Percentiles rank a stretch among this genome's conserved stretches.
Evolutionary conservation across 2,888 invertebrate genomes (phyloP).

Genomic region (Synergus laeviventris): DNA sequence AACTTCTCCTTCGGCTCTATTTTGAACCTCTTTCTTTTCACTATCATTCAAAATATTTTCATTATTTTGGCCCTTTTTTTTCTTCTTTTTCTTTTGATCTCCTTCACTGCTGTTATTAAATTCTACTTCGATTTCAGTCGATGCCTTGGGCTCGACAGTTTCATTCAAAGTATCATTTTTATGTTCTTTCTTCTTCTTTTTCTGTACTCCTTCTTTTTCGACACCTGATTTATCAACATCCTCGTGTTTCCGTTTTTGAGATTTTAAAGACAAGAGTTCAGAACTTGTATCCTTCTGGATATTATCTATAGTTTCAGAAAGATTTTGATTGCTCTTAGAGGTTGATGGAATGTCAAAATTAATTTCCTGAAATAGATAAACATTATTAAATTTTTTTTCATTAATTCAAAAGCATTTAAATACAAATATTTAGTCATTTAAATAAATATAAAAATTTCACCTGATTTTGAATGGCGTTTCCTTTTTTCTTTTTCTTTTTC

Average conservation of each 20-base stretch:
- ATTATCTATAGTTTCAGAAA: neutral
- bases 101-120: conserved; percentile 60
- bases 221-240: neutral
- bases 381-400: too few relatives aligned
- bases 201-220: conserved; percentile 38
- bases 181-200: conserved; percentile 44
- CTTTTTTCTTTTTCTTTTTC: conserved; percentile 73
- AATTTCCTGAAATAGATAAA: neutral
- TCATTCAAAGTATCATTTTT: conserved; percentile 29
- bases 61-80: conserved; percentile 48
- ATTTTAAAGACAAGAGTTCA: neutral
- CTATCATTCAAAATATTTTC: conserved; percentile 49
- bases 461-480: conserved; percentile 66
- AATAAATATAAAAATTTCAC: conserved; percentile 17
- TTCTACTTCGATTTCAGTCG: conserved; percentile 47
- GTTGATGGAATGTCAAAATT: neutral
- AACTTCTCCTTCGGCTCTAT: conserved; percentile 40
- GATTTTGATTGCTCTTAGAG: conserved; percentile 2
- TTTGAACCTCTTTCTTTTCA: conserved; percentile 43
- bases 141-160: conserved; percentile 38
- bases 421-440: too few relatives aligned
- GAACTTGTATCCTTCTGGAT: neutral
- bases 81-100: conserved; percentile 59
- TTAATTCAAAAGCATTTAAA: too few relatives aligned
- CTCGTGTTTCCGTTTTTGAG: neutral